A percentile compares a stretch with the other conserved stretches of the same genome.
phyloP scores from a whole-genome alignment of 1,140 invertebrate species.

The Drosophila hydei region DNA sequence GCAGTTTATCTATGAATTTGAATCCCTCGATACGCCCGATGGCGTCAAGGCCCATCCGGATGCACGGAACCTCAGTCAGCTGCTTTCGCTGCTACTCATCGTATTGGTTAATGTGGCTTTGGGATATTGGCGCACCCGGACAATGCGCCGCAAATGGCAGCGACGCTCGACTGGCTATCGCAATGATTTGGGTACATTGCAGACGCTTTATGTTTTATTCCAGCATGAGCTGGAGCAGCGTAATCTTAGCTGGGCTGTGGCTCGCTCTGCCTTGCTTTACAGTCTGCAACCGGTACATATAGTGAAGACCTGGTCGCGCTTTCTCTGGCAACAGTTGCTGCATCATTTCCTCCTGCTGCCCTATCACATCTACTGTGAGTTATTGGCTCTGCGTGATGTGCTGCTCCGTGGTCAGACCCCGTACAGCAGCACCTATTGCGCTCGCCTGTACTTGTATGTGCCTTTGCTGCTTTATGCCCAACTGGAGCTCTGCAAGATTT shows the following conservation, averaged over 20 bases:
- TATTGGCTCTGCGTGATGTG: slow-evolving; percentile 79
- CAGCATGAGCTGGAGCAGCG: slow-evolving; percentile 82
- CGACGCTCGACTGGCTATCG: slow-evolving; percentile 49
- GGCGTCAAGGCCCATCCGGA: slow-evolving; percentile 43
- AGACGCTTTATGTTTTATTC: slow-evolving; percentile 75
- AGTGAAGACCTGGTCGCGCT: slow-evolving; percentile 59
- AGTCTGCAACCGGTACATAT: slow-evolving; percentile 84
- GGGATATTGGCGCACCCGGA: slow-evolving; percentile 59
- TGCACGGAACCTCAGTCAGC: slow-evolving; percentile 60
- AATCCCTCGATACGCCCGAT: slow-evolving; percentile 88
- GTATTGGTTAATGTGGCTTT: slow-evolving; percentile 70
- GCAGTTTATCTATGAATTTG: slow-evolving; percentile 90
- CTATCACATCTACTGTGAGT: slow-evolving; percentile 83
- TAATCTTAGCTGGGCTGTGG: slow-evolving; percentile 67
- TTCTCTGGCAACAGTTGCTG: slow-evolving; percentile 74
- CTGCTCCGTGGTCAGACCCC: slow-evolving; percentile 81
- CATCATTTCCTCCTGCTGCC: slow-evolving; percentile 81
- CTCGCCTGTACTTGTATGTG: slow-evolving; percentile 85
- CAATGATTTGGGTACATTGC: slow-evolving; percentile 43
- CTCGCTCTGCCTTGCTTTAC: slow-evolving; percentile 70
- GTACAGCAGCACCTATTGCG: slow-evolving; percentile 80
- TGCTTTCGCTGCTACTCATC: slow-evolving; percentile 68
- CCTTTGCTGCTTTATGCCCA: slow-evolving; percentile 86
- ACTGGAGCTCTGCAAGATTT: slow-evolving; percentile 86
- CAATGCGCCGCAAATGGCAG: slow-evolving; percentile 45